Evolutionary conservation across 2,113 vertebrate genomes (phyloP).

Genomic region (Atractosteus spatula): DNA sequence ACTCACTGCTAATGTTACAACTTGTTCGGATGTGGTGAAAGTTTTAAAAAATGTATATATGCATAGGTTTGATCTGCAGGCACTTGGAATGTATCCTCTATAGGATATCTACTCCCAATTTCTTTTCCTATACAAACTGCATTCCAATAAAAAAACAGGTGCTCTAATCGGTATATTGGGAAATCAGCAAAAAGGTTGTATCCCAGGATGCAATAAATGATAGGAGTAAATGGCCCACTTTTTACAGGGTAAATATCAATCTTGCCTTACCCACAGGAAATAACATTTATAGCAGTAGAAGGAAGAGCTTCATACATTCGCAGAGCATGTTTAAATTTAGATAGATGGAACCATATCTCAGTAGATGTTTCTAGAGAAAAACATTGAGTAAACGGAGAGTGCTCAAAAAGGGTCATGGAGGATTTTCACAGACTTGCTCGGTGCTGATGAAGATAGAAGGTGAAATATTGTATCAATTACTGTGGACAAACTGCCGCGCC

Average conservation of each 20-base stretch:
- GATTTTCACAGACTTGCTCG: slow-evolving; percentile 22
- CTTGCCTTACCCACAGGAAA: slow-evolving; percentile 40
- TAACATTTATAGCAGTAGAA: slow-evolving; percentile 32
- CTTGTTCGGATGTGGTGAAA: too few relatives aligned
- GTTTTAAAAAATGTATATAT: too few relatives aligned
- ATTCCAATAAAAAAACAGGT: too few relatives aligned
- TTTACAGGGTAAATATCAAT: slow-evolving; percentile 39
- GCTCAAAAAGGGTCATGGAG: not conserved
- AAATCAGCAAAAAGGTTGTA: too few relatives aligned
- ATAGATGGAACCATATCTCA: not conserved
- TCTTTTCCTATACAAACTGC: too few relatives aligned
- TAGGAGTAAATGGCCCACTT: slow-evolving; percentile 37
- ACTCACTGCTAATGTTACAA: too few relatives aligned
- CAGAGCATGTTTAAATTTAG: slow-evolving; percentile 34
- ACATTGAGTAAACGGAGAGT: not conserved
- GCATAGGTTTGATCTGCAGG: too few relatives aligned
- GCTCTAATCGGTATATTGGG: too few relatives aligned
- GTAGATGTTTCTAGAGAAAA: not conserved
- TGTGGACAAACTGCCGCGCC: slow-evolving; percentile 16
- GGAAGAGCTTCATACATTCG: slow-evolving; percentile 35
- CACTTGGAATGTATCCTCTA: too few relatives aligned
- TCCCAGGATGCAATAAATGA: slow-evolving; percentile 20
- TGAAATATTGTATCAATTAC: slow-evolving; percentile 42
- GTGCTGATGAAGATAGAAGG: slow-evolving; percentile 43
- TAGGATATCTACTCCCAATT: too few relatives aligned